Base-by-base conservation (phyloP, 2,888 invertebrate species). In the Antheraea yamamai region DNA sequence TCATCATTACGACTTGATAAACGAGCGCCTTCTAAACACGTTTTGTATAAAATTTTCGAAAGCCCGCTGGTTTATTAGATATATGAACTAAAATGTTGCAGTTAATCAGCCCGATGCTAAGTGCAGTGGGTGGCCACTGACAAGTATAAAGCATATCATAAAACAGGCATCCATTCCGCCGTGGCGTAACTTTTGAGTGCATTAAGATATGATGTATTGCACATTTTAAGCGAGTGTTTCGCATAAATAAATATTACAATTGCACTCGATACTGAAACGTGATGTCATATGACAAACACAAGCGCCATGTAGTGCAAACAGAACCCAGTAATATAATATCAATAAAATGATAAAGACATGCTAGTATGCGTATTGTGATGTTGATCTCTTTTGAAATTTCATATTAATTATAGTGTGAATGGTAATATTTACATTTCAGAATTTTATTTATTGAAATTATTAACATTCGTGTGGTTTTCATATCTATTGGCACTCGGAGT, bases 261-360 rank as follows among this genome's bases (percentile, higher is more conserved):
- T 68, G 35, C 68, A 68, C 35, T 68, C 35, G 39, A 68, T 68
- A 18, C n/a, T 39, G n/a, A 70, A 70, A 70, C 39, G 39, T 70
- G 70, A 70, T 70, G 70, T 70, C 70, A 70, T 73, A 61, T 30
- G 64, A n/a, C n/a, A 61, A 68, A 68, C 66, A 39, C 70, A 39
- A 35, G 39, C 61, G 64, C 30, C 39, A 70, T 14, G 20, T 18
- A 58, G 23, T 61, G 73, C 39, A 58, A 73, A 73, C 61, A 73
- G 61, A 73, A 75, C 39, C 70, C n/a, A 70, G 39, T 70, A 70
- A 70, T 39, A 70, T n/a, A n/a, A 1, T 20, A 12, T 39, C n/a
- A 39, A 39, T 20, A 39, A 20, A 39, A 4, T 64, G 2, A 61
- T 18, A 20, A 7, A 23, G n/a, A n/a, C 23, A n/a, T 61, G n/a